Conservation (phyloP, 2,113 vertebrate genomes). For the Carassius carassius region DNA sequence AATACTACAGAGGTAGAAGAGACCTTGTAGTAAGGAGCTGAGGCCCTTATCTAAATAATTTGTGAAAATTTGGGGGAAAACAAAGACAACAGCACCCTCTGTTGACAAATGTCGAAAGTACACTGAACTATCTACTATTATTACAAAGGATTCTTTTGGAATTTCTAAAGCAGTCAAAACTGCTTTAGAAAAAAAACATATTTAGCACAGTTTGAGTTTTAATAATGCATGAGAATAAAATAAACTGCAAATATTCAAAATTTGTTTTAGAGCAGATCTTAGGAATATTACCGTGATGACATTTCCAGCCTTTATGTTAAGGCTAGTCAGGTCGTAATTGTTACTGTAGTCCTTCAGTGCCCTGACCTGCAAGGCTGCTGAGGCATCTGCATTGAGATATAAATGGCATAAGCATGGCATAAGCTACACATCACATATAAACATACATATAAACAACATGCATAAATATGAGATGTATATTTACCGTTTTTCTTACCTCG, state of each 20-base stretch:
- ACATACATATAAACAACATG: not conserved
- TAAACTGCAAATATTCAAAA: not conserved
- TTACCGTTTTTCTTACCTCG: slow-evolving; percentile 76
- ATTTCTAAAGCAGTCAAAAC: too few species aligned
- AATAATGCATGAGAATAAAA: not conserved
- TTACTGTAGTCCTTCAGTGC: slow-evolving; percentile 88
- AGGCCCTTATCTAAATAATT: not conserved
- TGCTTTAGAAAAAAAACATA: not conserved
- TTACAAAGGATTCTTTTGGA: too few species aligned
- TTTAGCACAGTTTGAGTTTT: not conserved
- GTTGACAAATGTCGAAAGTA: not conserved
- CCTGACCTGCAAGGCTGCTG: slow-evolving; percentile 84
- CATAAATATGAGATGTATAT: not conserved
- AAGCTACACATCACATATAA: slow-evolving; percentile 25
- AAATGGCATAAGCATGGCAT: not conserved
- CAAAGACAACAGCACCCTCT: slow-evolving; percentile 47
- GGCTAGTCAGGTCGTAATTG: slow-evolving; percentile 89
- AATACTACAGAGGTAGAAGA: not conserved
- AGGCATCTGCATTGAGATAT: slow-evolving; percentile 75
- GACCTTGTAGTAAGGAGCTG: not conserved
- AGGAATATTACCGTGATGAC: slow-evolving; percentile 83
- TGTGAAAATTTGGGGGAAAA: slow-evolving; percentile 77
- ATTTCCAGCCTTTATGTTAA: slow-evolving; percentile 86
- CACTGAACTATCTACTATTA: not conserved
- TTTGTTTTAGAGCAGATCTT: not conserved